These are phyloP conservation scores for Corvus moneduloides DNA, from an alignment of 2,113 vertebrate species.

Conservation along the genomic window DNA sequence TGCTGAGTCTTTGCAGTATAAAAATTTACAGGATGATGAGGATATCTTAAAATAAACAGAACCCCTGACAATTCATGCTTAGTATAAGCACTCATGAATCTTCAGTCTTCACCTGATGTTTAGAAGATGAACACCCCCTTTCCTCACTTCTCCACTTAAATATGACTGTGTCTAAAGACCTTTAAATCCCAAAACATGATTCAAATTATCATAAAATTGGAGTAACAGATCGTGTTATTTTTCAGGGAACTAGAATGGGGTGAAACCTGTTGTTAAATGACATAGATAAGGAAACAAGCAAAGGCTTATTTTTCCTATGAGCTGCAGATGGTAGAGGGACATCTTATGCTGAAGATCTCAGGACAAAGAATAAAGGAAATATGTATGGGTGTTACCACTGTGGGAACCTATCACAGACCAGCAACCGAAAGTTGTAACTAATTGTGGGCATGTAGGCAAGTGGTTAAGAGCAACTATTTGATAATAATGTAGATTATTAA, in stretches of 20 bases:
- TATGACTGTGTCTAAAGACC: neutral
- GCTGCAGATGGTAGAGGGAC: neutral
- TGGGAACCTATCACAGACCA: neutral
- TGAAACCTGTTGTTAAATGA: neutral
- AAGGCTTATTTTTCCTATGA: neutral
- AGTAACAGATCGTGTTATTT: neutral
- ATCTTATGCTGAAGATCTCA: neutral
- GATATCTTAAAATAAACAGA: neutral
- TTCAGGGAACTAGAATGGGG: neutral
- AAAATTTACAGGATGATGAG: neutral
- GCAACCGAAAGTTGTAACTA: neutral
- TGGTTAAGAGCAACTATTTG: neutral
- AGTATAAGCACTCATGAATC: neutral
- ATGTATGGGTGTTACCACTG: neutral
- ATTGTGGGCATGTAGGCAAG: neutral
- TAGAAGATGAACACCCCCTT: neutral
- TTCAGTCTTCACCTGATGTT: neutral
- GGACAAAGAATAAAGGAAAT: neutral
- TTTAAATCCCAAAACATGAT: neutral
- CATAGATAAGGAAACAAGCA: neutral
- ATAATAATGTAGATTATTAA: neutral
- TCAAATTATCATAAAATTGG: neutral
- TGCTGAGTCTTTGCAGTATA: neutral
- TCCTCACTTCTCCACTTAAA: neutral
- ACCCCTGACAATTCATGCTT: neutral